Base-by-base conservation (phyloP, 1,140 invertebrate species). In the Drosophila nigrodunni region DNA sequence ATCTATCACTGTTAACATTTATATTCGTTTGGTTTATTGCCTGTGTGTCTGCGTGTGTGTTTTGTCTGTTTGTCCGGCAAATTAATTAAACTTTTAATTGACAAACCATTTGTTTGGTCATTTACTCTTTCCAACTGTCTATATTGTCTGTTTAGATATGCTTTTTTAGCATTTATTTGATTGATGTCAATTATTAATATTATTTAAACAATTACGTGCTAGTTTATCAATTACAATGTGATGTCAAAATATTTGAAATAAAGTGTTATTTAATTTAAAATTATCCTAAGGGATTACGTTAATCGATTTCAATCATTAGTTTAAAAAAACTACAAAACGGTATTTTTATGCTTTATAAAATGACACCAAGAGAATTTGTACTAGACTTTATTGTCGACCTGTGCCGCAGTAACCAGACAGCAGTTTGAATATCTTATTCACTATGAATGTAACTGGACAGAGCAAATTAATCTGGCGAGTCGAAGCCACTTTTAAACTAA, bases 1-100 rank as follows among this genome's bases (percentile, higher is more conserved):
- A 30, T 50, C n/a, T 44, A 21, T 52, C 44, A 47, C 15, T 55
- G 64, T 55, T 62, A 52, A 47, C 70, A 58, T 49, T 58, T 54
- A 52, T 30, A 64, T 67, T 62, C 67, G 44, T 21, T 62, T 76
- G 62, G 72, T 78, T 77, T 58, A 78, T 78, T 75, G 73, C 54
- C 66, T 62, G 25, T 47, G 41, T 46, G 18, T 34, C 1, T 21
- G 18, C 18, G 2, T 21, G 18, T 49, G 9, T 64, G 15, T 47
- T 8, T 46, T 60, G n/a, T 39, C 13, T 57, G 35, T 68, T 55
- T 76, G 50, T 60, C 41, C 57, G 62, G 65, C 44, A 78, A 79
- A 81, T 82, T 82, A 85, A 85, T 85, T 85, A 82, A 79, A 80
- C 47, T 82, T 85, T 80, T 85, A 85, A 85, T 85, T 85, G 82